These are phyloP conservation scores for Grus americana DNA, from an alignment of 2,113 vertebrate genomes.

Conservation along the genomic window DNA sequence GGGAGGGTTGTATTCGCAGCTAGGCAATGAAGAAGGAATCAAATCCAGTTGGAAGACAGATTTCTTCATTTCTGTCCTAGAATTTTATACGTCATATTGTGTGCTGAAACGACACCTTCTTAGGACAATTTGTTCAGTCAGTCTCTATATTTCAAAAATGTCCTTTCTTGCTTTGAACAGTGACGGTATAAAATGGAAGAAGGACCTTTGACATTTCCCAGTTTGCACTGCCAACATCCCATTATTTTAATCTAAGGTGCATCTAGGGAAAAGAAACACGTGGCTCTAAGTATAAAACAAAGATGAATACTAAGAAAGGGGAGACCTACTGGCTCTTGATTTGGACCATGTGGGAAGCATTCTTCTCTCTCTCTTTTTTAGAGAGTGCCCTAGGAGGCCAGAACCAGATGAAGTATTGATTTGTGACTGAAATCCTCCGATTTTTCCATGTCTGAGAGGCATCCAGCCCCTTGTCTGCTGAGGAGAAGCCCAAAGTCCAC, in stretches of 20 bases:
- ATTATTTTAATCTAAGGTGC: background rate
- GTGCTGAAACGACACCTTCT: background rate
- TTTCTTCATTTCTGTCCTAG: background rate
- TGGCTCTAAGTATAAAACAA: background rate
- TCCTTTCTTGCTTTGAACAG: background rate
- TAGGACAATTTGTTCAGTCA: background rate
- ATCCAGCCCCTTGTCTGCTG: background rate
- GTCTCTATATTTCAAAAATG: background rate
- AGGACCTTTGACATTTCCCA: background rate
- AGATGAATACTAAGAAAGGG: background rate
- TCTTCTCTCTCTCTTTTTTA: background rate
- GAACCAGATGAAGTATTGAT: background rate
- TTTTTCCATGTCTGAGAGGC: background rate
- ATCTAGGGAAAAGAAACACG: background rate
- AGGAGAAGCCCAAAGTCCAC: background rate
- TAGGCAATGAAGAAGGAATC: background rate
- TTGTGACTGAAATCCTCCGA: background rate
- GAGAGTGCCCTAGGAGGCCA: background rate
- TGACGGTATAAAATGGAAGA: background rate
- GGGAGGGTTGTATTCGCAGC: background rate
- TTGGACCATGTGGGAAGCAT: background rate
- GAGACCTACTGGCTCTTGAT: background rate
- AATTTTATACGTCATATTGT: background rate
- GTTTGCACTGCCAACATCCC: background rate
- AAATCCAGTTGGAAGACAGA: background rate